Evolutionary conservation across 2,113 vertebrate species (phyloP), one percentile per base, ranked within the genome.

Genomic region (Charadrius vociferus): DNA sequence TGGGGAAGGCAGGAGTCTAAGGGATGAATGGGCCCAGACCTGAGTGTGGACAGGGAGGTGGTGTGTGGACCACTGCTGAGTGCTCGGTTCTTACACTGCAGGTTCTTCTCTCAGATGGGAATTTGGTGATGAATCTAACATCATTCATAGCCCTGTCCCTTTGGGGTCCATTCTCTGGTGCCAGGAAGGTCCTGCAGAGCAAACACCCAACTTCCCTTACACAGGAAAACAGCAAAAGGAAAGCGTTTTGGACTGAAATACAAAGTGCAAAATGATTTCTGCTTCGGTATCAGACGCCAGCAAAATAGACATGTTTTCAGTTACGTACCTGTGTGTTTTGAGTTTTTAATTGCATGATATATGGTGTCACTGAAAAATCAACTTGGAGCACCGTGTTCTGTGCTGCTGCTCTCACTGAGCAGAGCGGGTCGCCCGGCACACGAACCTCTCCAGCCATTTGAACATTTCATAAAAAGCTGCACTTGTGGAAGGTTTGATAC

Each of bases 21-120:
- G 24, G 30, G 58, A 39, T 45, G 71, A 78, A n/a, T 20, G 20
- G n/a, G 30, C 37, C 37, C 52, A 53, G 72, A 58, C 15, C 27
- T 50, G 27, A 58, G 14, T 0, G 1, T 18, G 45, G 62, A 53
- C 43, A 52, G 71, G 0, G 2, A 61, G 21, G 23, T 0, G 0
- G 32, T 30, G 15, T 36, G 39, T 36, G 30, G 56, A 43, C 16
- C 23, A 45, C 37, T 3, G 5, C 32, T 88, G 22, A 45, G 21
- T 26, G 30, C 67, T 67, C 1, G 0, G 67, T 62, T 68, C 45
- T 66, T 68, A 74, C 26, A 21, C 22, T 18, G 19, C 53, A 43
- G 19, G 13, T 61, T 89, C 27, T 39, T 52, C 34, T 59, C 34
- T 52, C 62, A 43, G 11, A 47, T 91, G 59, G 47, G 59, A 55